These are phyloP conservation scores for Aurelia aurita complex sp. Pacific DNA, from an alignment of 30 jellyfish, hydroid and myxozoan species.

Conservation along the genomic window DNA sequence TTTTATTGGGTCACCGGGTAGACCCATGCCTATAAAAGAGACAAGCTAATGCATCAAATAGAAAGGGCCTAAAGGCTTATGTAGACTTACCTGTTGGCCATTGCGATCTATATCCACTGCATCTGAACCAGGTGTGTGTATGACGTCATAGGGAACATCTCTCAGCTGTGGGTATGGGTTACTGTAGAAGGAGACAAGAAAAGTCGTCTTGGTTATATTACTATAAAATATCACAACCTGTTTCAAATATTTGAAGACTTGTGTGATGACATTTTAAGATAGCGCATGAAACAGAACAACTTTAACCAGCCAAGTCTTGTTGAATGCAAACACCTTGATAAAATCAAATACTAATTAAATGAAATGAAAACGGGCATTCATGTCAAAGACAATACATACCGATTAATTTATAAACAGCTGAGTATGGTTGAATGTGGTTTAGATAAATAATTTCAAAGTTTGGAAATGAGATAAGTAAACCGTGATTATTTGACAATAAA, in stretches of 20 bases:
- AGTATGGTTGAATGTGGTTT: no score
- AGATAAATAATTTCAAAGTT: no score
- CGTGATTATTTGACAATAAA: no score
- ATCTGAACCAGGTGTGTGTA: conserved; percentile 54
- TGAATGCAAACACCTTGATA: conserved; percentile 8
- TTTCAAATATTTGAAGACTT: no score
- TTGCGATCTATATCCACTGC: conserved; percentile 17
- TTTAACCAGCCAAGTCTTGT: background rate
- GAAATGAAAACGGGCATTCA: background rate
- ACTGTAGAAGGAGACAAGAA: background rate
- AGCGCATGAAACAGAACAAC: no score
- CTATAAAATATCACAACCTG: background rate
- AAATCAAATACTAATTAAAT: background rate
- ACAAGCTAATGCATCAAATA: no score
- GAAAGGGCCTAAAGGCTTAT: no score
- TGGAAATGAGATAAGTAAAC: no score
- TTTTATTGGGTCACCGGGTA: no score
- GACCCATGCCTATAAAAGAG: no score
- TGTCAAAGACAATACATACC: background rate
- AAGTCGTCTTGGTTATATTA: background rate
- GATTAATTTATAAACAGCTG: background rate
- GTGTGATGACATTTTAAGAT: no score
- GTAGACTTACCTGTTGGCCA: conserved; percentile 14
- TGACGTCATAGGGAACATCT: conserved; percentile 13
- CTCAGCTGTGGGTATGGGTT: conserved; percentile 2